These are phyloP conservation scores for Hemitrygon akajei DNA, from an alignment of 2,797 vertebrate species.

Conservation along the genomic window DNA sequence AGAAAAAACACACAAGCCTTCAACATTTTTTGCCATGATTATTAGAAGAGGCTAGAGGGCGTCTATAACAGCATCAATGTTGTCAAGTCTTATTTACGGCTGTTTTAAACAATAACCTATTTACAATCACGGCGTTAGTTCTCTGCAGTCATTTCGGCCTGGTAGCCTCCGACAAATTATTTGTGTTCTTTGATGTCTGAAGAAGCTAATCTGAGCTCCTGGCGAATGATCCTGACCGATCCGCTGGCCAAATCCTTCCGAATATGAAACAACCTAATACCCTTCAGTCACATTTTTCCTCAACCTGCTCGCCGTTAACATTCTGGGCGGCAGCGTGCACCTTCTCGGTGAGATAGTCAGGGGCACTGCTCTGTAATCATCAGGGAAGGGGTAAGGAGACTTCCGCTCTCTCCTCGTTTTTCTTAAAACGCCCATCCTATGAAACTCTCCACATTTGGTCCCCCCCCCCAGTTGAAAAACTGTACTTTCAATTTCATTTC, in stretches of 20 bases:
- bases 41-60: neutral
- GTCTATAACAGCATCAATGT: neutral
- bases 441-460: neutral
- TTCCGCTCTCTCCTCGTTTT: too few species aligned
- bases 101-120: neutral
- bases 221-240: neutral
- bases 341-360: neutral
- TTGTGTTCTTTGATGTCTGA: neutral
- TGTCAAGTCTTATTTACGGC: neutral
- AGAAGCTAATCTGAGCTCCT: neutral
- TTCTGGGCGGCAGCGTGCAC: neutral
- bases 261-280: neutral
- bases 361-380: neutral
- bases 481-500: neutral
- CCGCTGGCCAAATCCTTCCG: neutral
- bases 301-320: neutral
- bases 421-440: too few species aligned
- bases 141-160: neutral
- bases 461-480: neutral
- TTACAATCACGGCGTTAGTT: neutral
- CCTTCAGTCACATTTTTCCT: neutral
- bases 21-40: slow-evolving; percentile 19
- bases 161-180: neutral
- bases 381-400: neutral
- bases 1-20: neutral